Evolutionary conservation across 2,888 invertebrate species (phyloP).

Genomic region (Gymnoscelis rufifasciata): DNA sequence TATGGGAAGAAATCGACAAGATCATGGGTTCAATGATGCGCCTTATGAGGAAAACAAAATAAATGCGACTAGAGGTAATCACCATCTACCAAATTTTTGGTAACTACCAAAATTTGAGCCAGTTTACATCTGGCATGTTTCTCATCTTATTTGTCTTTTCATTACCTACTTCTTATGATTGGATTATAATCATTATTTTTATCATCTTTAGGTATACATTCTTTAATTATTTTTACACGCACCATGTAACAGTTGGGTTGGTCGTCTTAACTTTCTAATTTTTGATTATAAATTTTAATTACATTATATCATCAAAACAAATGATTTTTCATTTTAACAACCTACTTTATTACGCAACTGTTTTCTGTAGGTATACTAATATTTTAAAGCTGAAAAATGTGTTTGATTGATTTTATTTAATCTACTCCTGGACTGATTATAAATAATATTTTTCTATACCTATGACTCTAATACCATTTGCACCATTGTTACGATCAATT

Average conservation of each 20-base stretch:
- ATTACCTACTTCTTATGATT: constrained; percentile 2
- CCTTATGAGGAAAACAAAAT: constrained; percentile 4
- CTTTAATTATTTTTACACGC: constrained; percentile 11
- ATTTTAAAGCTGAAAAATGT: too few species aligned
- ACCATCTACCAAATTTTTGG: not conserved
- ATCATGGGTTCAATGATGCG: constrained; percentile 22
- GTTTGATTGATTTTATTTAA: too few species aligned
- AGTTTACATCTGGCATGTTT: not conserved
- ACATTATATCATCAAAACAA: constrained; percentile 26
- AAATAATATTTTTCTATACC: too few species aligned
- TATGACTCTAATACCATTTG: too few species aligned
- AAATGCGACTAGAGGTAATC: too few species aligned
- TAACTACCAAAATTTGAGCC: not conserved
- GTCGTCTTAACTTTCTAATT: constrained; percentile 8
- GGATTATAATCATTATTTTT: not conserved
- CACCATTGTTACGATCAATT: too few species aligned
- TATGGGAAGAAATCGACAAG: constrained; percentile 21
- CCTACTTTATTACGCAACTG: too few species aligned
- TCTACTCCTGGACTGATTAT: too few species aligned
- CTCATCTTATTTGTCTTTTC: constrained; percentile 9
- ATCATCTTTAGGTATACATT: not conserved
- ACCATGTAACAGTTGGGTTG: constrained; percentile 17
- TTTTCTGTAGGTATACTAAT: too few species aligned
- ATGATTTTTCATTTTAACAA: constrained; percentile 18
- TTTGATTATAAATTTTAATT: constrained; percentile 12